phyloP scores from a whole-genome alignment of 2,113 vertebrate genomes.

The Edolisoma coerulescens region DNA sequence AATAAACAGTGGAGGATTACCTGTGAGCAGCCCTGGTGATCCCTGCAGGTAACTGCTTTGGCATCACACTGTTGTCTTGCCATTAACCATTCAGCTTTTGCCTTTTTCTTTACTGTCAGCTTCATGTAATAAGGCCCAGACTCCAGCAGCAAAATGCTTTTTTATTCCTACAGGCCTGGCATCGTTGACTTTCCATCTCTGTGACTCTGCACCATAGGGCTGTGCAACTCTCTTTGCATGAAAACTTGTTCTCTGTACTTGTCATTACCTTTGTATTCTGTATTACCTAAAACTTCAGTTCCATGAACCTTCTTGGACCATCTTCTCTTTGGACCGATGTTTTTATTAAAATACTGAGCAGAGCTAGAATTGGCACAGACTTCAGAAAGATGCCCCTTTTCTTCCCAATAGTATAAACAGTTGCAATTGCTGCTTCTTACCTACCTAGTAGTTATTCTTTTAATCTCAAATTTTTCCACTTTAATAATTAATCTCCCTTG shows the following conservation, averaged over 20 bases:
- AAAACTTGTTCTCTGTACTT: neutral
- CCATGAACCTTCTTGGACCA: neutral
- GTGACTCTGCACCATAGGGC: neutral
- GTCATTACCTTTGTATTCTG: neutral
- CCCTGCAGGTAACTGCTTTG: neutral
- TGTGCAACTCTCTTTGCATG: neutral
- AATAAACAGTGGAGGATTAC: neutral
- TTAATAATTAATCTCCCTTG: slow-evolving; percentile 1
- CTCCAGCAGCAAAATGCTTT: neutral
- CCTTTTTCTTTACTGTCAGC: neutral
- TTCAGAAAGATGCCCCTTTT: neutral
- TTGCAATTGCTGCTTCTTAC: neutral
- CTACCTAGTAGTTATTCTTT: neutral
- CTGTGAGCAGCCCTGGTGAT: neutral
- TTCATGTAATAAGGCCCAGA: neutral
- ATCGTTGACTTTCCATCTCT: neutral
- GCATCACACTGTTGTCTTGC: neutral
- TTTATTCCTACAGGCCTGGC: neutral
- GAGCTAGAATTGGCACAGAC: neutral
- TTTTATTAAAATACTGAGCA: neutral
- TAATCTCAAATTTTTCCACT: neutral
- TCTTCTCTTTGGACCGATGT: neutral
- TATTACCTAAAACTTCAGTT: neutral
- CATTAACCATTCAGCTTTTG: neutral
- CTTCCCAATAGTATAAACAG: neutral